Evolutionary conservation across 2,888 invertebrate genomes (phyloP).

Genomic region (Polyploca ridens): DNA sequence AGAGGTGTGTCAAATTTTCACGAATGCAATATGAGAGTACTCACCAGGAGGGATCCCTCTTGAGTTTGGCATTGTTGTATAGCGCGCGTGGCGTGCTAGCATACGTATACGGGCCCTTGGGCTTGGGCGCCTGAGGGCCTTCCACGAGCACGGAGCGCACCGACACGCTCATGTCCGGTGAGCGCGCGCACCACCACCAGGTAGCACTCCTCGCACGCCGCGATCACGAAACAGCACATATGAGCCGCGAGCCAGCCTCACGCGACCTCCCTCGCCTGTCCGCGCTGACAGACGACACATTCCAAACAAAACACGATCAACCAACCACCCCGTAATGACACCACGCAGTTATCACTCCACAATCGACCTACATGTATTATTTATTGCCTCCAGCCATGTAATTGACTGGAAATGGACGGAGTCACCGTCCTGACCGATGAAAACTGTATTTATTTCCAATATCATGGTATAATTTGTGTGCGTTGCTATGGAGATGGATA

Average conservation of each 20-base stretch:
- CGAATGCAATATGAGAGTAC: slow-evolving; percentile 26
- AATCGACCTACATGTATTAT: background rate
- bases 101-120: slow-evolving; percentile 82
- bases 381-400: background rate
- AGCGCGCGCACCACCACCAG: slow-evolving; percentile 36
- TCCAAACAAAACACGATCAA: slow-evolving; percentile 24
- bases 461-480: slow-evolving; percentile 30
- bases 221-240: slow-evolving; percentile 68
- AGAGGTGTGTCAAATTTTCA: background rate
- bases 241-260: slow-evolving; percentile 4
- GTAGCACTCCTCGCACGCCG: slow-evolving; percentile 59
- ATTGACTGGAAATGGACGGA: slow-evolving; percentile 10
- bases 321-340: background rate
- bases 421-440: slow-evolving; percentile 23
- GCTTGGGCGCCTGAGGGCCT: slow-evolving; percentile 61
- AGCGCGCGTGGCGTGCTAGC: slow-evolving; percentile 86
- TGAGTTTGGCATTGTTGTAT: slow-evolving; percentile 84
- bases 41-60: slow-evolving; percentile 73
- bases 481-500: slow-evolving; percentile 55
- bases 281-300: slow-evolving; percentile 18
- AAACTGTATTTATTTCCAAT: slow-evolving; percentile 36
- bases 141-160: slow-evolving; percentile 73
- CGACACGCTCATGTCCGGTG: slow-evolving; percentile 64
- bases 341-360: slow-evolving; percentile 14
- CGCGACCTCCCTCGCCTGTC: slow-evolving; percentile 13